Evolutionary conservation across 1,140 invertebrate species (phyloP).

Genomic region (Polypedilum pembai): DNA sequence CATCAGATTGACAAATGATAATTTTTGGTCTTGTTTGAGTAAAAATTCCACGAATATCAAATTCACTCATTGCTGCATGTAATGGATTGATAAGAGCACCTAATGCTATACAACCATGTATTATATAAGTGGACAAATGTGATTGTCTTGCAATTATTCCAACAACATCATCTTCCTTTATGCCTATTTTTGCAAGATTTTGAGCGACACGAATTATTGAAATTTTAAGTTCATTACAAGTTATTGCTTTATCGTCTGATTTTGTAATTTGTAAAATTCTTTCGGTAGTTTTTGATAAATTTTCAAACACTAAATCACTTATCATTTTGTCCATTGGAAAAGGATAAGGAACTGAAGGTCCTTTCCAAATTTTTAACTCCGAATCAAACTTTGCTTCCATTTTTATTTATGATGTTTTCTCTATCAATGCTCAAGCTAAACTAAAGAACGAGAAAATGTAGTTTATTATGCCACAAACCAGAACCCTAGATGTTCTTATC

Average conservation of each 20-base stretch:
- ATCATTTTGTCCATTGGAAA: background rate
- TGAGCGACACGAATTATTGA: conserved; percentile 31
- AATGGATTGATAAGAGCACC: conserved; percentile 39
- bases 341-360: background rate
- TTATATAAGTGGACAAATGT: conserved; percentile 35
- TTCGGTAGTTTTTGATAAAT: background rate
- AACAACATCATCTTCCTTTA: conserved; percentile 36
- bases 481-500: no score
- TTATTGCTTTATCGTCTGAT: background rate
- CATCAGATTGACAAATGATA: conserved; percentile 40
- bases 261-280: background rate
- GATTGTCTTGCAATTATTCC: conserved; percentile 38
- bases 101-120: conserved; percentile 36
- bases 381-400: background rate
- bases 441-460: no score
- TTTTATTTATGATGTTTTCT: background rate
- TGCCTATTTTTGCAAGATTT: conserved; percentile 33
- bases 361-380: background rate
- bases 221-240: background rate
- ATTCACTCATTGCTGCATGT: conserved; percentile 32
- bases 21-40: conserved; percentile 38
- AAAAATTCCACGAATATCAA: conserved; percentile 36
- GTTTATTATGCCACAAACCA: no score
- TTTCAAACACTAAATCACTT: background rate
- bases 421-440: no score